phyloP scores from a whole-genome alignment of 2,888 invertebrate species.

The Amiota communis region DNA sequence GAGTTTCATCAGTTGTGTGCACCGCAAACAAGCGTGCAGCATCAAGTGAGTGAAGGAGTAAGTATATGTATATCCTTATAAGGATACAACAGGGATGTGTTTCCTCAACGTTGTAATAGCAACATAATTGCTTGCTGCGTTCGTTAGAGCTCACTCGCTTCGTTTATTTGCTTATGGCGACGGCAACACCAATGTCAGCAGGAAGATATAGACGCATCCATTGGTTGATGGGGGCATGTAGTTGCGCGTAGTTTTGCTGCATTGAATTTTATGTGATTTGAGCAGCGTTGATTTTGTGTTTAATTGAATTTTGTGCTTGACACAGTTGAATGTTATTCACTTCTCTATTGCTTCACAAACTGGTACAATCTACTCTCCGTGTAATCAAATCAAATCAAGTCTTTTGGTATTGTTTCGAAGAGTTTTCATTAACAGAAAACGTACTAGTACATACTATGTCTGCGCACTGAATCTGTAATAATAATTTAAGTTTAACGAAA shows the following conservation, averaged over 20 bases:
- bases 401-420: background rate
- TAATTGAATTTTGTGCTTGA: slow-evolving; percentile 61
- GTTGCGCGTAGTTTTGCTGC: background rate
- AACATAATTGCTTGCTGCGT: slow-evolving; percentile 18
- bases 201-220: background rate
- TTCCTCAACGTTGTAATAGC: slow-evolving; percentile 6
- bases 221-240: background rate
- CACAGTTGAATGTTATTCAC: slow-evolving; percentile 41
- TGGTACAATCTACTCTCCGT: too few species aligned
- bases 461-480: too few species aligned
- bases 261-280: slow-evolving; percentile 49
- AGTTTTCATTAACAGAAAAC: slow-evolving; percentile 5
- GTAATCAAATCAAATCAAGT: background rate
- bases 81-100: slow-evolving; percentile 7
- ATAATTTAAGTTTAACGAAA: too few species aligned
- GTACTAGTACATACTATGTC: background rate
- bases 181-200: background rate
- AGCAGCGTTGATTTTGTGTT: slow-evolving; percentile 60
- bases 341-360: background rate
- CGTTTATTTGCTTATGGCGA: slow-evolving; percentile 7
- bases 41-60: background rate
- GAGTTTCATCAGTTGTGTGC: background rate
- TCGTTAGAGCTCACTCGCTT: background rate
- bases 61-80: background rate
- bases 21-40: slow-evolving; percentile 25